A percentile compares a stretch with the other conserved stretches of the same genome.
These are phyloP conservation scores for Chrysodeixis includens DNA, from an alignment of 2,888 invertebrate genomes.

Conservation along the genomic window DNA sequence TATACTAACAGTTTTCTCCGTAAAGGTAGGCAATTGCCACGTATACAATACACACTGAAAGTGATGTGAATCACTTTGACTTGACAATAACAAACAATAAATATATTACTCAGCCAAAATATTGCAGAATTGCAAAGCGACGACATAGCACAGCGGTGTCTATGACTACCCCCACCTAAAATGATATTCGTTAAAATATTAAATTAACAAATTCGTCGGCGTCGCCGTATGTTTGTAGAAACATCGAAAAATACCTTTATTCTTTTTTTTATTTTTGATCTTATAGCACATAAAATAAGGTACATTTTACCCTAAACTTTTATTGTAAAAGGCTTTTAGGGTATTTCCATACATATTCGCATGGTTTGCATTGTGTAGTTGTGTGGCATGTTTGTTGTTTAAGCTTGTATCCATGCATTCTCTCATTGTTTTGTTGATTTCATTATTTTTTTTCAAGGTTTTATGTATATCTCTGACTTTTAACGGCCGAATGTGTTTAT, in stretches of 20 bases:
- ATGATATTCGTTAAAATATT: no score
- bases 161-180: no score
- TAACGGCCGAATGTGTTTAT: background rate
- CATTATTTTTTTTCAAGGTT: constrained; percentile 47
- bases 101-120: no score
- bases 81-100: no score
- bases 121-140: no score
- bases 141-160: no score
- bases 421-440: constrained; percentile 37
- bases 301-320: background rate
- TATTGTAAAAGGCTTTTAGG: background rate
- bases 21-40: no score
- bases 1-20: no score
- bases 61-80: no score
- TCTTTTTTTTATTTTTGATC: background rate
- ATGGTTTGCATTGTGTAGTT: constrained; percentile 48
- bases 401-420: constrained; percentile 30
- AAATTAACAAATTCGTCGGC: no score
- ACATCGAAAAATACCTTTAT: background rate
- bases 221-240: no score
- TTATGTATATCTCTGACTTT: constrained; percentile 59
- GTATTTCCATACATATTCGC: constrained; percentile 14
- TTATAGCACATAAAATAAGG: background rate
- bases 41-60: no score
- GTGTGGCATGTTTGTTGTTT: constrained; percentile 44